A percentile compares a stretch with the other conserved stretches of the same genome.
Evolutionary conservation across 2,113 vertebrate genomes (phyloP).

Genomic region (Eonycteris spelaea): DNA sequence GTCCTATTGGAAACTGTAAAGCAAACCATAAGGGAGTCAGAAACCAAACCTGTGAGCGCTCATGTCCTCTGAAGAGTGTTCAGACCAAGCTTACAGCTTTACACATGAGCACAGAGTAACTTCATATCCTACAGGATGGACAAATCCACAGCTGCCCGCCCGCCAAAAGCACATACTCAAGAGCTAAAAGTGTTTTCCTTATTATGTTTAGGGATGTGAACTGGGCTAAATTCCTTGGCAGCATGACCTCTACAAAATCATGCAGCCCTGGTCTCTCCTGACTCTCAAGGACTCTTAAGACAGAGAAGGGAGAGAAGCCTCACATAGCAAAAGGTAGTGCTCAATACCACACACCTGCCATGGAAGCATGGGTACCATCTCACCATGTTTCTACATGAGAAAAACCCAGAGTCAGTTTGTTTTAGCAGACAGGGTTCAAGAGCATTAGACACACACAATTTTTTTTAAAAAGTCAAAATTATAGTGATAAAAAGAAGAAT

Average conservation of each 20-base stretch:
- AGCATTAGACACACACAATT: not conserved
- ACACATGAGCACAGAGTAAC: not conserved
- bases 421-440: not conserved
- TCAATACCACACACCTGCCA: not conserved
- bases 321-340: not conserved
- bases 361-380: rapidly evolving
- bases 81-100: not conserved
- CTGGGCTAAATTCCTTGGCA: not conserved
- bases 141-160: not conserved
- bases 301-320: not conserved
- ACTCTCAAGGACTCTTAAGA: not conserved
- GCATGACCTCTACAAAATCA: not conserved
- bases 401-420: not conserved
- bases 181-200: not conserved
- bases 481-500: not conserved
- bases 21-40: not conserved
- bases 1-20: not conserved
- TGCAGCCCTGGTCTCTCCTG: not conserved
- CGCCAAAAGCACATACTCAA: not conserved
- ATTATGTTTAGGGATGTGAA: no score
- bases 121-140: not conserved
- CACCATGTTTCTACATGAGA: rapidly evolving
- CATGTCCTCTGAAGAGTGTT: not conserved
- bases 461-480: not conserved
- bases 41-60: not conserved